These are phyloP conservation scores for Hapalemur alaotrensis DNA, from an alignment of 2,797 vertebrate genomes.

Conservation along the genomic window DNA sequence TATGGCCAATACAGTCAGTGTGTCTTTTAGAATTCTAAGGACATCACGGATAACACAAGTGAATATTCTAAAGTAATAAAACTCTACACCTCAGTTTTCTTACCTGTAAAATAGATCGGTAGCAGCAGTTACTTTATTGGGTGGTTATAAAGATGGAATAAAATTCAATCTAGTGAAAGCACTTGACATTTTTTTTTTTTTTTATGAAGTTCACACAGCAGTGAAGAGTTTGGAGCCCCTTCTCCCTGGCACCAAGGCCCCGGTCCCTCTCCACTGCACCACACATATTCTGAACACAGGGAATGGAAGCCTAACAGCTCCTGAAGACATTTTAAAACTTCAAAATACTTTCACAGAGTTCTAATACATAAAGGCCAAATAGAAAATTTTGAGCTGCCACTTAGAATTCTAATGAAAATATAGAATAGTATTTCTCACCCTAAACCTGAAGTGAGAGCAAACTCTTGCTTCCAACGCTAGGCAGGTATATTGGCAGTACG, in stretches of 20 bases:
- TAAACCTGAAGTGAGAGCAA: background rate
- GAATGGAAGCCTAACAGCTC: background rate
- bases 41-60: background rate
- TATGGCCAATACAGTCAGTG: background rate
- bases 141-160: background rate
- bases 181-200: background rate
- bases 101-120: background rate
- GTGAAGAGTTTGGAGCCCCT: background rate
- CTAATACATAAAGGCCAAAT: background rate
- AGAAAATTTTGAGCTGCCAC: background rate
- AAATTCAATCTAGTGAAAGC: background rate
- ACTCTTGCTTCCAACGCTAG: background rate
- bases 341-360: background rate
- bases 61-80: background rate
- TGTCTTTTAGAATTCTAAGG: background rate
- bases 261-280: background rate
- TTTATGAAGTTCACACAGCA: background rate
- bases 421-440: background rate
- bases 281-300: background rate
- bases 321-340: background rate
- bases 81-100: background rate
- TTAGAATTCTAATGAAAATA: constrained; percentile 38
- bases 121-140: background rate
- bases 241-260: background rate
- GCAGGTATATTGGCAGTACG: background rate